These are phyloP conservation scores for Magallana gigas DNA, from an alignment of 1,140 invertebrate genomes.

Conservation along the genomic window DNA sequence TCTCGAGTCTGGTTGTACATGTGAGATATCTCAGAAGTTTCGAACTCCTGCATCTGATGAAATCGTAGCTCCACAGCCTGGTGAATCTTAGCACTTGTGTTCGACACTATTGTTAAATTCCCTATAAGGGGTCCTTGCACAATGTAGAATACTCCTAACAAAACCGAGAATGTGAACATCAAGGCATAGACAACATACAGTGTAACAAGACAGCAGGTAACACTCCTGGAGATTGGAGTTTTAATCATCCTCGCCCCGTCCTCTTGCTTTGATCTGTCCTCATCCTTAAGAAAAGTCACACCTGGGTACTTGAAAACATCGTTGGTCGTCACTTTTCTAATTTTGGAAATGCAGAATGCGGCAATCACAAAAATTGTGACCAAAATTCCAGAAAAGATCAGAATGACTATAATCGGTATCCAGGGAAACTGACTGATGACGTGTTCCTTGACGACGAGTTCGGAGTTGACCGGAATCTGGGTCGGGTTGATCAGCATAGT, in stretches of 20 bases:
- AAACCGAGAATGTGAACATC: constrained; percentile 70
- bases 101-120: constrained; percentile 61
- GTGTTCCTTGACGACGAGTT: background rate
- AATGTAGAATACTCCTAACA: constrained; percentile 67
- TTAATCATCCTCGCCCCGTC: constrained; percentile 29
- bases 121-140: constrained; percentile 59
- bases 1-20: constrained; percentile 63
- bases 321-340: constrained; percentile 1
- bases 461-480: constrained; percentile 26
- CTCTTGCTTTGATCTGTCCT: constrained; percentile 33
- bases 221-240: constrained; percentile 51
- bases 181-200: constrained; percentile 71
- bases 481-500: constrained; percentile 62
- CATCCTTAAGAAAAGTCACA: constrained; percentile 47
- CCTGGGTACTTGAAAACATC: constrained; percentile 43
- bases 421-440: constrained; percentile 58
- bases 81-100: constrained; percentile 63
- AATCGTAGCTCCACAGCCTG: constrained; percentile 60
- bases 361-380: constrained; percentile 56
- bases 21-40: constrained; percentile 62
- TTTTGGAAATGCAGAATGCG: constrained; percentile 55
- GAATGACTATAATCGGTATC: constrained; percentile 63
- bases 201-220: constrained; percentile 60
- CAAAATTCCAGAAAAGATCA: constrained; percentile 56
- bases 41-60: constrained; percentile 61